These are phyloP conservation scores for Augochlora pura DNA, from an alignment of 1,140 invertebrate genomes.

Conservation along the genomic window DNA sequence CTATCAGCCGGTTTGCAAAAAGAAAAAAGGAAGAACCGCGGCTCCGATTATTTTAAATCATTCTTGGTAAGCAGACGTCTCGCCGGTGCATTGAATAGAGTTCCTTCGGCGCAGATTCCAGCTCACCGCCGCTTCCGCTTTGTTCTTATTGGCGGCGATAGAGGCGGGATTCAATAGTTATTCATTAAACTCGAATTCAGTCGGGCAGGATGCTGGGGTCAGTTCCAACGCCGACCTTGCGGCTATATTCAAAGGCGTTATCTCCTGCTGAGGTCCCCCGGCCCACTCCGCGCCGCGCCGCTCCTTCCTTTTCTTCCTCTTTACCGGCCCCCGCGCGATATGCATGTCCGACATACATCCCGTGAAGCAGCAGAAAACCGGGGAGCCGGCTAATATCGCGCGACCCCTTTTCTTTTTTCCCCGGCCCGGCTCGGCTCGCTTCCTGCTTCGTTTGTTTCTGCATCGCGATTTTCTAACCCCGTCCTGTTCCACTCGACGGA, in stretches of 20 bases:
- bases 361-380: neutral
- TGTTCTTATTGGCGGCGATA: constrained; percentile 75
- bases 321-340: neutral
- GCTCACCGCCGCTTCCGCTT: constrained; percentile 54
- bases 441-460: constrained; percentile 42
- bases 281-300: constrained; percentile 45
- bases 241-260: constrained; percentile 78
- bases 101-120: constrained; percentile 16
- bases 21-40: neutral
- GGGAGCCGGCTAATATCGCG: constrained; percentile 18
- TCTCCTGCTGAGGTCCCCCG: constrained; percentile 70
- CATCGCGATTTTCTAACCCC: neutral
- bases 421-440: constrained; percentile 3
- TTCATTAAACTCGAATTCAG: constrained; percentile 78
- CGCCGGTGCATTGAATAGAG: constrained; percentile 1
- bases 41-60: constrained; percentile 44
- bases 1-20: neutral
- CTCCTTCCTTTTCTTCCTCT: neutral
- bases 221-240: constrained; percentile 75
- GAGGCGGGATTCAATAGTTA: constrained; percentile 79
- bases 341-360: constrained; percentile 1
- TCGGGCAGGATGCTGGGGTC: constrained; percentile 77
- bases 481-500: neutral
- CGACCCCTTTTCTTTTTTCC: constrained; percentile 24
- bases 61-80: constrained; percentile 63